Conservation (phyloP, 2,113 vertebrate species). For the Corynorhinus townsendii region DNA sequence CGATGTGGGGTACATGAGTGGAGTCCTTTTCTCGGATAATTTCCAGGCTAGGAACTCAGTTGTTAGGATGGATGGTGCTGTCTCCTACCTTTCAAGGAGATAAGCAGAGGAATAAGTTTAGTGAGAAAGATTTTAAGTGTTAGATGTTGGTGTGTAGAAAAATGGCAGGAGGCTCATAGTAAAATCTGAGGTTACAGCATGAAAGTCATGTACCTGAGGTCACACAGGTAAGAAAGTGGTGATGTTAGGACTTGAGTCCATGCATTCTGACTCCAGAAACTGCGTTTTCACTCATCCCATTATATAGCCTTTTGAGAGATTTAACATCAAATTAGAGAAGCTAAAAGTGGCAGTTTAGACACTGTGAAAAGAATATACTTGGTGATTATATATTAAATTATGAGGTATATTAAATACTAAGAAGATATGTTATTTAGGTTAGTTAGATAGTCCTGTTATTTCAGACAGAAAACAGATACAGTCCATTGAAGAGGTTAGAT, state of each 20-base stretch:
- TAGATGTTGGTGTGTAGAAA: background rate
- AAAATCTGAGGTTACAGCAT: background rate
- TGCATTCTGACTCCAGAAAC: background rate
- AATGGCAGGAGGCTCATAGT: background rate
- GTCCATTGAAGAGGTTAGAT: background rate
- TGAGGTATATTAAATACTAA: background rate
- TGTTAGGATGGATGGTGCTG: background rate
- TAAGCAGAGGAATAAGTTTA: background rate
- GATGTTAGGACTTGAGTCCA: background rate
- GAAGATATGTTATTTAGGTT: background rate
- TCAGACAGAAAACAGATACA: background rate
- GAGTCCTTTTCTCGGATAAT: background rate
- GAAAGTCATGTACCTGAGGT: background rate
- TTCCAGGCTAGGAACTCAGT: background rate
- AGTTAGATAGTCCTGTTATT: background rate
- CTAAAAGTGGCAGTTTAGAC: background rate
- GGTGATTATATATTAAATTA: background rate
- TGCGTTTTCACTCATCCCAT: fast-evolving
- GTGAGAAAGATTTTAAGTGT: background rate
- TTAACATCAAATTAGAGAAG: background rate
- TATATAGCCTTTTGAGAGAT: background rate
- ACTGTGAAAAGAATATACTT: background rate
- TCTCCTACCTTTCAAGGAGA: background rate
- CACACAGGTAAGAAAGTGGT: background rate
- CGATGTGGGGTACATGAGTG: background rate